These are phyloP conservation scores for Arizona elegans DNA, from an alignment of 2,113 vertebrate genomes.

Conservation along the genomic window DNA sequence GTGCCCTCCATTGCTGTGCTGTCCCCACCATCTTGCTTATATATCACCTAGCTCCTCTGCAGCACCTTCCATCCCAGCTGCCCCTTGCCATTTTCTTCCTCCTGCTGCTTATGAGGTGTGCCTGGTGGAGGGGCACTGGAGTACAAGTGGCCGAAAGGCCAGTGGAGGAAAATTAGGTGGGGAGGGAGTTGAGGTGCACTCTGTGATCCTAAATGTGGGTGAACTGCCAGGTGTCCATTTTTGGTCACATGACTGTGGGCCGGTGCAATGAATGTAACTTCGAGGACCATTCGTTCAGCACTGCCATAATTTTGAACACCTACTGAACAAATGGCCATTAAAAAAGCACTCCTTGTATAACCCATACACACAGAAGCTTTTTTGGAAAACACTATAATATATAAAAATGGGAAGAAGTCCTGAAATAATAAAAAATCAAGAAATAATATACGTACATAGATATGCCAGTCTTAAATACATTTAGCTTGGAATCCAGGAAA, in stretches of 20 bases:
- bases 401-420: not conserved
- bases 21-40: not conserved
- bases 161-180: not conserved
- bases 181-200: not conserved
- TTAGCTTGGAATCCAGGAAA: not conserved
- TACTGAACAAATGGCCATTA: not conserved
- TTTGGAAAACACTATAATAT: not conserved
- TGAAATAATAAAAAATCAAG: not conserved
- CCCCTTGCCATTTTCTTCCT: not conserved
- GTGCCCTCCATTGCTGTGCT: not conserved
- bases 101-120: not conserved
- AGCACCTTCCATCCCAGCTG: not conserved
- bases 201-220: not conserved
- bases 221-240: not conserved
- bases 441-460: not conserved
- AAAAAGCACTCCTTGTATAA: not conserved
- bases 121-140: not conserved
- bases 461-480: not conserved
- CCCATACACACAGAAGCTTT: not conserved
- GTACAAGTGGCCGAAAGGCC: not conserved
- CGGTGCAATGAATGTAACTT: not conserved
- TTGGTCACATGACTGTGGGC: not conserved
- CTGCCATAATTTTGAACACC: not conserved
- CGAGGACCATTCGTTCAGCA: not conserved
- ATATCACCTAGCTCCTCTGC: not conserved